Percentiles rank a stretch among this genome's conserved stretches.
These are phyloP conservation scores for Leucoraja erinaceus DNA, from an alignment of 2,113 vertebrate species.

Conservation along the genomic window DNA sequence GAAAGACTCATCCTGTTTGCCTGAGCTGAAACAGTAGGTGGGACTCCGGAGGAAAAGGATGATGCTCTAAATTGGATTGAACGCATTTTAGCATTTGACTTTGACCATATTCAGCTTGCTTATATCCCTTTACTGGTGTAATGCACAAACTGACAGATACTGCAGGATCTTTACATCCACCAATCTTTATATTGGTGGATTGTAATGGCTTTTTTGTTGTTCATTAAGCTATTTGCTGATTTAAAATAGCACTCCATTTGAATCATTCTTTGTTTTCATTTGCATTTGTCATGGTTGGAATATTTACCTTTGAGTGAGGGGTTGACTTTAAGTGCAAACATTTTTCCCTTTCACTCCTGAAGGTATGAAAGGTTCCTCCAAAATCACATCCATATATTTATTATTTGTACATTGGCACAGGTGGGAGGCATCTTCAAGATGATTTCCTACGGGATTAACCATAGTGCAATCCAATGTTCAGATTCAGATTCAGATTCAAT, in stretches of 20 bases:
- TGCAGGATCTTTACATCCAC: not conserved
- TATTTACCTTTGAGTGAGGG: not conserved
- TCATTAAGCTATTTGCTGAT: not conserved
- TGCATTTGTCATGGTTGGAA: not conserved
- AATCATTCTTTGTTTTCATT: not conserved
- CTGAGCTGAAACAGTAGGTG: not conserved
- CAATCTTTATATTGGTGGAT: not conserved
- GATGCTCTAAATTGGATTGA: not conserved
- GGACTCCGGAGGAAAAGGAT: not conserved
- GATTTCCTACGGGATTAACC: not conserved
- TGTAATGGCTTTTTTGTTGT: not conserved
- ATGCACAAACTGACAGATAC: not conserved
- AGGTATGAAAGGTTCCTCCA: not conserved
- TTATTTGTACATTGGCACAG: not conserved
- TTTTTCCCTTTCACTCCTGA: not conserved
- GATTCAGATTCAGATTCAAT: too few relatives aligned
- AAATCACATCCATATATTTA: not conserved
- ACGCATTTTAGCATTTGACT: not conserved
- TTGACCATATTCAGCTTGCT: not conserved
- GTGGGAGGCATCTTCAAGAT: not conserved
- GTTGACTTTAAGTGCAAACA: not conserved
- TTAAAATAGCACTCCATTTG: not conserved
- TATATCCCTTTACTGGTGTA: not conserved
- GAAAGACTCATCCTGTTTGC: not conserved
- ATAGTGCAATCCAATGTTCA: not conserved